Evolutionary conservation across 2,888 invertebrate genomes (phyloP).

Genomic region (Phortica okadai): DNA sequence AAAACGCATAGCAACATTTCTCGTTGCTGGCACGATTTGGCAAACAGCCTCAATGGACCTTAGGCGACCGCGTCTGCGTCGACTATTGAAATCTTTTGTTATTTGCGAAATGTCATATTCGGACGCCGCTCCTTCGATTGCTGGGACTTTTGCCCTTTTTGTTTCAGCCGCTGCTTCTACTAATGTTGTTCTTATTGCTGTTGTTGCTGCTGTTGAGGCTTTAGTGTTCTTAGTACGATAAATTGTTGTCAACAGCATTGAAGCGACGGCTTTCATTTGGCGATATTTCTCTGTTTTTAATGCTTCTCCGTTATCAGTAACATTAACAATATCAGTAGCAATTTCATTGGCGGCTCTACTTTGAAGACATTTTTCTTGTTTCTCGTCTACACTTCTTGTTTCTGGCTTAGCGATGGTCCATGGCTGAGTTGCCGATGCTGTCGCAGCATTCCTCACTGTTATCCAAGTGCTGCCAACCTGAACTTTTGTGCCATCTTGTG

Average conservation of each 20-base stretch:
- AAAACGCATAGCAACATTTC: slow-evolving; percentile 49
- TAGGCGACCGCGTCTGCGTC: slow-evolving; percentile 75
- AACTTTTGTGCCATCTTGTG: slow-evolving; percentile 59
- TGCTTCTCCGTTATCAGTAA: neutral
- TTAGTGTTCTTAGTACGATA: slow-evolving; percentile 33
- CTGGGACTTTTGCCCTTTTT: slow-evolving; percentile 26
- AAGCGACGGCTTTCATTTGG: slow-evolving; percentile 20
- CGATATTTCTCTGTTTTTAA: slow-evolving; percentile 33
- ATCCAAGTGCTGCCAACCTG: neutral
- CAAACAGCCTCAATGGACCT: slow-evolving; percentile 58
- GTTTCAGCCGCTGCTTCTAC: neutral
- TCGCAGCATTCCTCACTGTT: slow-evolving; percentile 26
- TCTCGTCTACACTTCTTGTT: neutral
- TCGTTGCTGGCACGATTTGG: slow-evolving; percentile 57
- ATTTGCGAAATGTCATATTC: slow-evolving; percentile 40
- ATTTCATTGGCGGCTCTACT: neutral
- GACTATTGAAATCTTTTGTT: slow-evolving; percentile 74
- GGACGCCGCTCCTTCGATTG: slow-evolving; percentile 11
- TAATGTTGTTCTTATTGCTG: slow-evolving; percentile 22
- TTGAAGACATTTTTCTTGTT: neutral
- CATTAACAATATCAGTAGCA: neutral
- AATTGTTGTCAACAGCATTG: slow-evolving; percentile 26
- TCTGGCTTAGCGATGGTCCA: neutral
- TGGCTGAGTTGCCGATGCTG: slow-evolving; percentile 20
- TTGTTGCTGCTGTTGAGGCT: slow-evolving; percentile 37